These are phyloP conservation scores for Colinus virginianus DNA, from an alignment of 2,113 vertebrate genomes.

Conservation along the genomic window DNA sequence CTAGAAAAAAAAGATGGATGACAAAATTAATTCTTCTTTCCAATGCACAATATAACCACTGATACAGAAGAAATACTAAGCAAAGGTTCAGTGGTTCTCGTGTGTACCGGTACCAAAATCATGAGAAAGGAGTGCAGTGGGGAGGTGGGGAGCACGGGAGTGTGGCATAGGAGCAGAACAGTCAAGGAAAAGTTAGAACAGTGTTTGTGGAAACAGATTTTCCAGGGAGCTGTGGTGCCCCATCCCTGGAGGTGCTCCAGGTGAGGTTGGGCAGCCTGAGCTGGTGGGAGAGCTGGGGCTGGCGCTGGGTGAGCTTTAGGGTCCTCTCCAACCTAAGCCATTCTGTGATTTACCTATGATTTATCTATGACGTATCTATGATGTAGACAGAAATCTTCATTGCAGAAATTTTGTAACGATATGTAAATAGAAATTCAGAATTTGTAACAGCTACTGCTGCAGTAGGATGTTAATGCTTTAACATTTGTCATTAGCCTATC, in stretches of 20 bases:
- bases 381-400: background rate
- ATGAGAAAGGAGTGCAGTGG: accelerated
- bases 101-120: background rate
- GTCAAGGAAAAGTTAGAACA: background rate
- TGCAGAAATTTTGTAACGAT: constrained; percentile 7
- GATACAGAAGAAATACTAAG: background rate
- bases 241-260: too few species aligned
- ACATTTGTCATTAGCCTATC: background rate
- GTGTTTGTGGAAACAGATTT: background rate
- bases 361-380: background rate
- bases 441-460: background rate
- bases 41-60: background rate
- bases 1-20: background rate
- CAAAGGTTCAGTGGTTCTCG: background rate
- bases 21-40: constrained; percentile 12
- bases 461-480: background rate
- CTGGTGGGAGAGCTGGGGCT: too few species aligned
- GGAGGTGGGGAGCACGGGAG: background rate
- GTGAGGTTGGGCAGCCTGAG: too few species aligned
- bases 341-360: too few species aligned
- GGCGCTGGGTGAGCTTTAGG: too few species aligned
- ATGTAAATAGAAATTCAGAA: background rate
- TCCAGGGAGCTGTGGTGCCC: too few species aligned
- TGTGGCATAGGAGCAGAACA: background rate
- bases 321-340: too few species aligned